phyloP scores from a whole-genome alignment of 2,888 invertebrate species.

The Allolobophora icterica region DNA sequence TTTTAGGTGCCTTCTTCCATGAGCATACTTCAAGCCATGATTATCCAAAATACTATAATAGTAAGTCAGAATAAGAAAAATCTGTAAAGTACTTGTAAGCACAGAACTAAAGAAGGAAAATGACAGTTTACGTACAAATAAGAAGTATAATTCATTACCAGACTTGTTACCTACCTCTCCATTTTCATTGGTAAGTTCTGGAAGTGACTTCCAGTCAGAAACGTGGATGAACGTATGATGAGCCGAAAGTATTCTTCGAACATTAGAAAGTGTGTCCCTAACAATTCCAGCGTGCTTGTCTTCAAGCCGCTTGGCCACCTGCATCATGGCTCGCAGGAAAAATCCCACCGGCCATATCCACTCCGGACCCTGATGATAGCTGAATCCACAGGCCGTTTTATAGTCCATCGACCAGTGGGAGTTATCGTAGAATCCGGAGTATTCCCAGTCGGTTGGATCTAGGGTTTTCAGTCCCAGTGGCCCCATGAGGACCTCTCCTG shows the following conservation, averaged over 20 bases:
- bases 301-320: constrained; percentile 75
- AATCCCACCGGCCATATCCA: constrained; percentile 97
- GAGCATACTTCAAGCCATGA: no score
- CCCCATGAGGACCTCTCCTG: constrained; percentile 80
- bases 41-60: neutral
- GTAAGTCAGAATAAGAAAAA: neutral
- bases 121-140: no score
- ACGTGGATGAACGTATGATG: constrained; percentile 78
- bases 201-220: constrained; percentile 89
- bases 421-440: constrained; percentile 91
- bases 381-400: constrained; percentile 88
- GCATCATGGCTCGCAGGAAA: constrained; percentile 85
- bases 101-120: no score
- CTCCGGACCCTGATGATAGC: constrained; percentile 99
- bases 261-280: constrained; percentile 65
- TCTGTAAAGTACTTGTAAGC: no score
- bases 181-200: constrained; percentile 89
- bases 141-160: neutral
- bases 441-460: constrained; percentile 94
- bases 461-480: constrained; percentile 95
- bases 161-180: constrained; percentile 70
- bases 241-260: constrained; percentile 73
- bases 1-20: no score
- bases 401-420: constrained; percentile 83
- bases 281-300: constrained; percentile 64